Conservation (phyloP, 2,797 vertebrate species). For the Tamandua tetradactyla region DNA sequence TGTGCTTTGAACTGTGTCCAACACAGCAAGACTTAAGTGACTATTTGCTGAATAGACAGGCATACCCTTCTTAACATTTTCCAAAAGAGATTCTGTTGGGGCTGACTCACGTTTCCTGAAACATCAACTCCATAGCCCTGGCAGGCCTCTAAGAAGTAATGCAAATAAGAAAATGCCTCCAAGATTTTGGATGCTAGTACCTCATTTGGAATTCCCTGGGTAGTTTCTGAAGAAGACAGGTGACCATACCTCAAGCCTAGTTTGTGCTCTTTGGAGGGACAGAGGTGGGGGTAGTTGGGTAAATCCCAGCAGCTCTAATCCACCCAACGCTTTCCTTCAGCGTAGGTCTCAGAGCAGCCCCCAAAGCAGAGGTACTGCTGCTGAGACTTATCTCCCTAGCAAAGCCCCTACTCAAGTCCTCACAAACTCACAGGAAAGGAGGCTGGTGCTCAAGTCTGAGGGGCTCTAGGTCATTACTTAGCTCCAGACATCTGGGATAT, state of each 20-base stretch:
- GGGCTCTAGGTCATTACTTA: background rate
- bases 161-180: constrained; percentile 1
- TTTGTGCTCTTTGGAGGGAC: background rate
- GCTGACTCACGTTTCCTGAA: constrained; percentile 14
- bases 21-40: background rate
- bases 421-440: background rate
- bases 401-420: background rate
- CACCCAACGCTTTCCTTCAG: background rate
- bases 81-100: constrained; percentile 17
- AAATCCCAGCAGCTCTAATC: background rate
- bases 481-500: background rate
- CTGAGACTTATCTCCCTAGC: background rate
- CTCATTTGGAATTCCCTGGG: background rate
- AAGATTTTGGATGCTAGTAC: background rate
- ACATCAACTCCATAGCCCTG: background rate
- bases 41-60: background rate
- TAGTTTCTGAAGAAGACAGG: background rate
- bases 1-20: background rate
- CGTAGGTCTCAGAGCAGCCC: background rate
- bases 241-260: background rate
- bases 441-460: background rate
- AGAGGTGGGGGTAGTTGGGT: background rate
- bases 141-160: background rate
- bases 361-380: background rate
- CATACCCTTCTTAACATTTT: constrained; percentile 39